Percentiles rank a stretch among this genome's conserved stretches.
Evolutionary conservation across 2,113 vertebrate species (phyloP).

Genomic region (Ictalurus furcatus): DNA sequence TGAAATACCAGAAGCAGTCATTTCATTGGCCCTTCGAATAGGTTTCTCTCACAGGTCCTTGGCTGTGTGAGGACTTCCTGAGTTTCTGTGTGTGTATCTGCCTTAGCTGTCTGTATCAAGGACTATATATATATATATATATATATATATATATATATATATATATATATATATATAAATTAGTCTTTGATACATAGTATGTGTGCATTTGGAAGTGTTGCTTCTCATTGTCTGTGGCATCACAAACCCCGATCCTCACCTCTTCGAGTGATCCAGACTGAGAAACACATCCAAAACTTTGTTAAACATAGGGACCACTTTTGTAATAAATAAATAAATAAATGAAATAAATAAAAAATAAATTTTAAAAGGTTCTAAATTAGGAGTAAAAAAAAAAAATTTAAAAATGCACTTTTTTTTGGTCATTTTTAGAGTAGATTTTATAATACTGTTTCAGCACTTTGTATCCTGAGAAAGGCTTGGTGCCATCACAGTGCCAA

Average conservation of each 20-base stretch:
- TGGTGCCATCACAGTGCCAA: constrained; percentile 57
- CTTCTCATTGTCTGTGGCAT: constrained; percentile 63
- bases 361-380: background rate
- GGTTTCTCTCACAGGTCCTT: constrained; percentile 37
- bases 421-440: constrained; percentile 71
- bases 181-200: background rate
- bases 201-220: constrained; percentile 47
- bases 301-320: constrained; percentile 77
- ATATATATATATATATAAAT: constrained; percentile 2
- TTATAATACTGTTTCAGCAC: constrained; percentile 79
- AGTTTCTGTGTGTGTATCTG: constrained; percentile 41
- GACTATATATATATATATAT: constrained; percentile 32
- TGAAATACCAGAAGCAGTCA: constrained; percentile 50
- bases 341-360: background rate
- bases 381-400: constrained; percentile 57
- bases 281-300: constrained; percentile 66
- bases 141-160: background rate
- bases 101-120: constrained; percentile 34
- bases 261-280: constrained; percentile 64
- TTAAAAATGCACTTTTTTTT: constrained; percentile 76
- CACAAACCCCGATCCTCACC: constrained; percentile 71
- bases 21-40: constrained; percentile 41
- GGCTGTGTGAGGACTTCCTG: constrained; percentile 61
- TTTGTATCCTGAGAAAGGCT: constrained; percentile 72
- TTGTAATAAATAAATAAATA: constrained; percentile 18